Conservation (phyloP, 1,140 invertebrate genomes). For the Bactericera cockerelli region DNA sequence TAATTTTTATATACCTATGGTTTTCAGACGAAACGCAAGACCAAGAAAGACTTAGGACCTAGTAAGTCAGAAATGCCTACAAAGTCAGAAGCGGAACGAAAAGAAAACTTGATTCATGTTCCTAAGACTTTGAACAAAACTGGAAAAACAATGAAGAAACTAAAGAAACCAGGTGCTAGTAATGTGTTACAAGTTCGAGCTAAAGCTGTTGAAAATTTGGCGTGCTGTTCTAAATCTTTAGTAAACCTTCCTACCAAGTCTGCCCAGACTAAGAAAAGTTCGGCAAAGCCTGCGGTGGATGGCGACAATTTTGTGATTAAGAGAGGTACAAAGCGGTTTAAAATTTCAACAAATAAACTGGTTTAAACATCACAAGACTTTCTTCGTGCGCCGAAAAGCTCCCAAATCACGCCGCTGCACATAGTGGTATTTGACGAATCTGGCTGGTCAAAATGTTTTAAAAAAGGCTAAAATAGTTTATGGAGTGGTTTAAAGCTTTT, state of each 20-base stretch:
- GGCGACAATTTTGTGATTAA: background rate
- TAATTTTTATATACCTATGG: no score
- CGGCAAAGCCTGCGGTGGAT: background rate
- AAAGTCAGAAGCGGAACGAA: background rate
- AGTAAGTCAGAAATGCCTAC: background rate
- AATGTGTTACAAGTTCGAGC: constrained; percentile 12
- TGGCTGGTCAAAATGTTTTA: no score
- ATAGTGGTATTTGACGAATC: no score
- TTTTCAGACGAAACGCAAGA: constrained; percentile 10
- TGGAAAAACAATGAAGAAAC: background rate
- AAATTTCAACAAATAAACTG: background rate
- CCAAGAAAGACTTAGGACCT: background rate
- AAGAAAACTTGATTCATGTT: background rate
- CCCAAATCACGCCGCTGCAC: no score
- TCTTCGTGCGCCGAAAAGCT: no score
- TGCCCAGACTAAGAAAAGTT: no score
- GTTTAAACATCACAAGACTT: no score
- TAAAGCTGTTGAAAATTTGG: constrained; percentile 11
- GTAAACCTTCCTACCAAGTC: background rate
- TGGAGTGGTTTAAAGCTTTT: no score
- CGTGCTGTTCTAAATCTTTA: background rate
- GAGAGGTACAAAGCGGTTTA: background rate
- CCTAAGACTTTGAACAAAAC: background rate
- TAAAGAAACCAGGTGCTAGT: constrained; percentile 4
- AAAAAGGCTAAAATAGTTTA: no score